phyloP scores from a whole-genome alignment of 2,888 invertebrate species.

The Dorcus parallelipipedus region DNA sequence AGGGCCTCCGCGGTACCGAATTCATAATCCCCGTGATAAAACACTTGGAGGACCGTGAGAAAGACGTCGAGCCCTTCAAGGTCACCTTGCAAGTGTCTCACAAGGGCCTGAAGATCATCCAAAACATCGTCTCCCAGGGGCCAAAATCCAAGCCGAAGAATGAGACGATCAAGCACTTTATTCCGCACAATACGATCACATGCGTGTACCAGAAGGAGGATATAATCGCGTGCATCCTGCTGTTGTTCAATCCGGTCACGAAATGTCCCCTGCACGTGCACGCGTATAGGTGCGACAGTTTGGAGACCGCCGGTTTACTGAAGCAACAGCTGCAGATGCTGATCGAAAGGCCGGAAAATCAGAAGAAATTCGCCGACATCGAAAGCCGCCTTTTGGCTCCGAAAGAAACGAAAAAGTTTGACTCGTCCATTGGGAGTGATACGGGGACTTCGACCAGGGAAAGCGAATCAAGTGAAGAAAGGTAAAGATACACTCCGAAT shows the following conservation, averaged over 20 bases:
- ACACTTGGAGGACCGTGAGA: conserved; percentile 78
- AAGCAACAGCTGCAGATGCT: conserved; percentile 80
- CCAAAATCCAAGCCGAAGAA: conserved; percentile 46
- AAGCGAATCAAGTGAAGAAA: conserved; percentile 68
- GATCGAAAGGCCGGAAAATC: conserved; percentile 78
- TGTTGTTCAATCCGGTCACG: conserved; percentile 91
- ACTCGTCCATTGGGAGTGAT: conserved; percentile 73
- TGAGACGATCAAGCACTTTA: conserved; percentile 86
- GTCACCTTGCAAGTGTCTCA: conserved; percentile 87
- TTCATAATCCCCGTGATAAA: conserved; percentile 82
- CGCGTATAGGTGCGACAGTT: conserved; percentile 90
- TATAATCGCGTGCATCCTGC: conserved; percentile 87
- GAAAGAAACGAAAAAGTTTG: conserved; percentile 64
- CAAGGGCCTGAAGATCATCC: conserved; percentile 92
- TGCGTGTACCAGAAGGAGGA: conserved; percentile 89
- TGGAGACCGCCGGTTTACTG: conserved; percentile 86
- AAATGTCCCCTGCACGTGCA: conserved; percentile 94
- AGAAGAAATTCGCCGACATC: conserved; percentile 79
- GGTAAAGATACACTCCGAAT: conserved; percentile 43
- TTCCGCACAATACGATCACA: conserved; percentile 90
- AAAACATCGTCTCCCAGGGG: conserved; percentile 55
- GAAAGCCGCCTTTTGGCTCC: conserved; percentile 59
- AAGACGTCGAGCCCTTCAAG: conserved; percentile 84
- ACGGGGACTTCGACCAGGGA: conserved; percentile 64
- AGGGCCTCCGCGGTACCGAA: conserved; percentile 80